Evolutionary conservation across 2,888 invertebrate genomes (phyloP).

Genomic region (Amiota mariae): DNA sequence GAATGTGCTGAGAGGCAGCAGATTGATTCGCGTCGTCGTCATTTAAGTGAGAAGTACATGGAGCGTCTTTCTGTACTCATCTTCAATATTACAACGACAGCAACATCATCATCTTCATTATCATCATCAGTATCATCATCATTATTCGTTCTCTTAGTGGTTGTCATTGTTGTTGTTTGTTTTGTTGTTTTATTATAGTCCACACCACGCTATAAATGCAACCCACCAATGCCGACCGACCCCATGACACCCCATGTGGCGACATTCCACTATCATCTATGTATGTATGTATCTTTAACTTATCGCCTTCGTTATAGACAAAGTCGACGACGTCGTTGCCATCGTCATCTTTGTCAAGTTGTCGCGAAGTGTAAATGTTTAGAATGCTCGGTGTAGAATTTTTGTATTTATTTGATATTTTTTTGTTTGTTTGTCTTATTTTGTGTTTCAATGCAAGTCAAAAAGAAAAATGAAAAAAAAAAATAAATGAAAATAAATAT

Average conservation of each 20-base stretch:
- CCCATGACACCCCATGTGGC: not conserved
- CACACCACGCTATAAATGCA: not conserved
- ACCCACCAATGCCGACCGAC: not conserved
- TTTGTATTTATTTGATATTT: constrained; percentile 2
- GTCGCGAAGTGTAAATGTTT: constrained; percentile 62
- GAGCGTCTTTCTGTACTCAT: constrained; percentile 34
- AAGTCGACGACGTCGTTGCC: constrained; percentile 26
- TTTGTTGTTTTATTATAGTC: not conserved
- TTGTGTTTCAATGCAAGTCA: constrained; percentile 7
- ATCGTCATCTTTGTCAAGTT: constrained; percentile 43
- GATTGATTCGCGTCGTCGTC: too few species aligned
- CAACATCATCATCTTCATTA: too few species aligned
- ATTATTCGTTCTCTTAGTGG: too few species aligned
- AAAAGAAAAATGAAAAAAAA: constrained; percentile 7
- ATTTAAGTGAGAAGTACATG: constrained; percentile 48
- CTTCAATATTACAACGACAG: not conserved
- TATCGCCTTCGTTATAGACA: constrained; percentile 3
- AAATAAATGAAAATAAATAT: not conserved
- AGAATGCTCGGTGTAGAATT: constrained; percentile 43
- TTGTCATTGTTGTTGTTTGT: too few species aligned
- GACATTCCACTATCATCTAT: constrained; percentile 6
- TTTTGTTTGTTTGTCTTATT: too few species aligned
- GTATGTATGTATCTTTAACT: not conserved
- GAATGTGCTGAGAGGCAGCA: not conserved
- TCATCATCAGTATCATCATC: too few species aligned